These are phyloP conservation scores for Acrossocheilus wenchowensis DNA, from an alignment of 2,797 vertebrate species.

Conservation along the genomic window DNA sequence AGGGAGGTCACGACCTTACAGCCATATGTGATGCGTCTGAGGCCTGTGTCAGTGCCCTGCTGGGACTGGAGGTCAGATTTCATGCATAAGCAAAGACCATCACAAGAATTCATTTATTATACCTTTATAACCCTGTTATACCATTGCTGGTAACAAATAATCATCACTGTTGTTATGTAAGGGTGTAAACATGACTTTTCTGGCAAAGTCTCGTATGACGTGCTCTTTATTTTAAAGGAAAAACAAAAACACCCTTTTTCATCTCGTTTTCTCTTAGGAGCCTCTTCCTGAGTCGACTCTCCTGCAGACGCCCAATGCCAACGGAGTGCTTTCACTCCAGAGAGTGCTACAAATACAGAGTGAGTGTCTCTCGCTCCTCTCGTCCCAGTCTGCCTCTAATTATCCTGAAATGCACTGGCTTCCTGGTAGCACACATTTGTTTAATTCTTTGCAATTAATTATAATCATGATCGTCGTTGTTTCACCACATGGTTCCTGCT, in stretches of 20 bases:
- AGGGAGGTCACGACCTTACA: constrained; percentile 95
- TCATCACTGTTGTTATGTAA: constrained; percentile 28
- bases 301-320: constrained; percentile 87
- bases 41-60: constrained; percentile 89
- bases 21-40: constrained; percentile 96
- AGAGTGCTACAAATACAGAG: constrained; percentile 89
- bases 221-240: constrained; percentile 4
- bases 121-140: neutral
- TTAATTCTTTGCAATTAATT: constrained; percentile 47
- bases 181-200: constrained; percentile 28
- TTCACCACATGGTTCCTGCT: constrained; percentile 64
- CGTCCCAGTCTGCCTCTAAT: constrained; percentile 32
- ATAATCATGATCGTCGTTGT: constrained; percentile 35
- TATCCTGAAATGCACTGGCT: constrained; percentile 40
- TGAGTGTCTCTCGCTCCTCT: constrained; percentile 69
- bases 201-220: neutral
- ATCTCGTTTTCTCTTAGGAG: constrained; percentile 76
- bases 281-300: constrained; percentile 85
- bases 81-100: neutral
- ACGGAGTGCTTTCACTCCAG: constrained; percentile 88
- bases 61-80: constrained; percentile 87
- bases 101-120: neutral
- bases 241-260: constrained; percentile 22
- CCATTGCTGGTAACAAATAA: neutral
- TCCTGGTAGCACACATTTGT: constrained; percentile 50